Evolutionary conservation across 92 coral and sea anemone genomes (phyloP).

Genomic region (Bergia sp.): DNA sequence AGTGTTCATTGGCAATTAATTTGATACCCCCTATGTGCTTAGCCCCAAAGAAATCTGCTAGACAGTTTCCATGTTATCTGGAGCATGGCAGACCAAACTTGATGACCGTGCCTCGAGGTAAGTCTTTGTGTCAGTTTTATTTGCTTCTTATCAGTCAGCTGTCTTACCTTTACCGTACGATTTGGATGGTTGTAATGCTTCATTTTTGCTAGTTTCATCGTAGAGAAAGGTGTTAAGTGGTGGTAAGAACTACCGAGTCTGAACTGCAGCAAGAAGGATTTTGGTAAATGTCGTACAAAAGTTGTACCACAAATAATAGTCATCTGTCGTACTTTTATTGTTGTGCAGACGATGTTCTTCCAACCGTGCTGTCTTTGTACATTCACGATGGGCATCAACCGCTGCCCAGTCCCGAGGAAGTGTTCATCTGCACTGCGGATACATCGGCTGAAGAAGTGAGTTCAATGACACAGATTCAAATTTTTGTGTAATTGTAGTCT

Average conservation of each 20-base stretch:
- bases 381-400: constrained; percentile 58
- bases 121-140: background rate
- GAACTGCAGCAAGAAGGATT: background rate
- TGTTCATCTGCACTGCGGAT: constrained; percentile 76
- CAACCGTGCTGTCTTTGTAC: constrained; percentile 68
- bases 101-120: constrained; percentile 73
- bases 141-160: background rate
- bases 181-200: background rate
- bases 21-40: background rate
- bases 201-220: too few relatives aligned
- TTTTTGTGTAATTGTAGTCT: background rate
- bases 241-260: background rate
- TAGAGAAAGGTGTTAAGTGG: background rate
- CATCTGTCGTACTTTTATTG: background rate
- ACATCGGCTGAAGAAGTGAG: constrained; percentile 92
- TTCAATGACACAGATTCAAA: background rate
- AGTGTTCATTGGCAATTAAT: background rate
- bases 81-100: constrained; percentile 78
- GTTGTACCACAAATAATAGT: background rate
- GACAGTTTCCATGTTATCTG: constrained; percentile 59
- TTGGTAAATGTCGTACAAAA: background rate
- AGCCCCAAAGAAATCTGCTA: constrained; percentile 29
- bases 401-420: constrained; percentile 80
- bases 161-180: background rate
- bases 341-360: constrained; percentile 68